phyloP scores from a whole-genome alignment of 1,140 invertebrate genomes.

The Diploscapter pachys region DNA sequence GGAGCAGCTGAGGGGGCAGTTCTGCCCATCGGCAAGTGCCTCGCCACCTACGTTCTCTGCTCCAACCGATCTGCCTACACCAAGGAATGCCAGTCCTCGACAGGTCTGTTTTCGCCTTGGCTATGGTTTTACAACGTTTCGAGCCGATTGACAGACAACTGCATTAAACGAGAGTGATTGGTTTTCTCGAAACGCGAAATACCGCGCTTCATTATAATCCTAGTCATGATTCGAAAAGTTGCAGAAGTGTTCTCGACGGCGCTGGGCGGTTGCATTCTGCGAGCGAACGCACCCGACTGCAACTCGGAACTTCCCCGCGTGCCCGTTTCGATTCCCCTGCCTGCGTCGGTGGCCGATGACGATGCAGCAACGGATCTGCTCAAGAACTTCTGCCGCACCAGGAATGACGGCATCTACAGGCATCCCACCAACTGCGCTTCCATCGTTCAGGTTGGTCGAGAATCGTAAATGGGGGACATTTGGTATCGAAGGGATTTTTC shows the following conservation, averaged over 20 bases:
- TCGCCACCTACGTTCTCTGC: no score
- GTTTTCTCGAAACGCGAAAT: no score
- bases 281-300: background rate
- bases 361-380: no score
- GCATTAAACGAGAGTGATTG: no score
- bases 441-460: background rate
- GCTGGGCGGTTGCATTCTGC: background rate
- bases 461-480: background rate
- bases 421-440: constrained; percentile 16
- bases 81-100: no score
- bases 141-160: no score
- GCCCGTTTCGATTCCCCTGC: background rate
- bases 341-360: no score
- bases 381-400: constrained; percentile 1
- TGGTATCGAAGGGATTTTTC: background rate
- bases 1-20: no score
- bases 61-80: no score
- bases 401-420: constrained; percentile 11
- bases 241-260: background rate
- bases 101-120: no score
- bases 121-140: no score
- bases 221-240: background rate
- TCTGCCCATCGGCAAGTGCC: no score
- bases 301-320: background rate
- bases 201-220: background rate